Evolutionary conservation across 2,888 invertebrate genomes (phyloP).

Genomic region (Aquatica leii): DNA sequence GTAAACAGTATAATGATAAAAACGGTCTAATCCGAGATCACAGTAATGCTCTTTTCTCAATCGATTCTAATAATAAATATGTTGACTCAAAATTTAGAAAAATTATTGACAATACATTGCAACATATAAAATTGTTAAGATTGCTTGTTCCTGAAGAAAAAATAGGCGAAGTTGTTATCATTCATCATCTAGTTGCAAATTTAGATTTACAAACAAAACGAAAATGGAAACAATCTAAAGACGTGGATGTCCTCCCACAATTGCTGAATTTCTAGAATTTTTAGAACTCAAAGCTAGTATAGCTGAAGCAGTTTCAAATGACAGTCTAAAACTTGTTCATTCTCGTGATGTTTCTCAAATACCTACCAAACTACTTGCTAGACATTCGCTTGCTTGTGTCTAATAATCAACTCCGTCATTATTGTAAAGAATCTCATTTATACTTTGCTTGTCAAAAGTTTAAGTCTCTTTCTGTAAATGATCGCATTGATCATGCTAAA

Average conservation of each 20-base stretch:
- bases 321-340: background rate
- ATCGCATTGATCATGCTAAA: constrained; percentile 23
- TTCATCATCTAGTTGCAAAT: no score
- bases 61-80: background rate
- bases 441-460: constrained; percentile 21
- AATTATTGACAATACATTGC: no score
- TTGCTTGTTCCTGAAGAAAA: background rate
- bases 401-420: background rate
- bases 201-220: constrained; percentile 3
- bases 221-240: constrained; percentile 11
- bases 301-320: background rate
- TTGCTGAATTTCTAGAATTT: constrained; percentile 11
- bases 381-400: background rate
- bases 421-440: constrained; percentile 15
- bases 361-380: background rate
- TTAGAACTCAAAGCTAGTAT: constrained; percentile 7
- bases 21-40: constrained; percentile 37
- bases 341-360: background rate
- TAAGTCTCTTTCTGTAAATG: constrained; percentile 4
- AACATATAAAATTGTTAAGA: constrained; percentile 19
- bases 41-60: constrained; percentile 37
- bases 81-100: constrained; percentile 1
- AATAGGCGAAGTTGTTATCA: background rate
- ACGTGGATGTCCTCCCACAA: background rate
- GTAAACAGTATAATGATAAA: constrained; percentile 32